Conservation (phyloP, 2,113 vertebrate species). For the Lophotis ruficrista region DNA sequence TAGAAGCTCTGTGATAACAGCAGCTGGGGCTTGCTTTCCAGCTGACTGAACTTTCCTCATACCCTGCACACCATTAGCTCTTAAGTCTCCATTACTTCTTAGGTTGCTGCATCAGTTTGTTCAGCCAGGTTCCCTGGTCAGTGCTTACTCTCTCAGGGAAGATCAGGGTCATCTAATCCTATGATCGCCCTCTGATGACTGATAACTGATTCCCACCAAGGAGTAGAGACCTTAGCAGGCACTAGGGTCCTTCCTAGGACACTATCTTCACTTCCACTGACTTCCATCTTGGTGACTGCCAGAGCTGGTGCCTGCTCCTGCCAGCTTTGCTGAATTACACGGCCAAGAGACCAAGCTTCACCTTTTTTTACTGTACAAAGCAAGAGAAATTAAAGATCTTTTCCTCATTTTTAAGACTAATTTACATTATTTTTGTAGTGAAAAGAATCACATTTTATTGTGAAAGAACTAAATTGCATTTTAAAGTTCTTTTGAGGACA, state of each 20-base stretch:
- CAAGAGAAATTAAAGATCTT: background rate
- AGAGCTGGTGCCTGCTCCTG: background rate
- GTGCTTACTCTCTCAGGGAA: background rate
- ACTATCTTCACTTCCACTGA: background rate
- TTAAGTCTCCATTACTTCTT: background rate
- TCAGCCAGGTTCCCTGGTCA: background rate
- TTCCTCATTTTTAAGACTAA: background rate
- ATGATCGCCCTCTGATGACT: background rate
- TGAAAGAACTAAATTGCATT: background rate
- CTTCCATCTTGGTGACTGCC: background rate
- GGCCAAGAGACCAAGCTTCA: background rate
- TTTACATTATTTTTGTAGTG: background rate
- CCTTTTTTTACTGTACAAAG: background rate
- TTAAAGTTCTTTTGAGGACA: background rate
- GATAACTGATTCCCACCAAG: background rate
- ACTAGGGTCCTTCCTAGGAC: background rate
- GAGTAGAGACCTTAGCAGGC: background rate
- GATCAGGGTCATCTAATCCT: background rate
- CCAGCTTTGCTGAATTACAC: background rate
- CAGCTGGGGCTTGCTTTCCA: background rate
- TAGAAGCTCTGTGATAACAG: background rate
- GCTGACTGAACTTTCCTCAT: background rate
- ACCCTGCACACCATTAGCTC: background rate
- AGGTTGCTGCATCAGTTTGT: background rate
- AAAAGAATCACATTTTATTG: no score